phyloP scores from a whole-genome alignment of 2,888 invertebrate genomes.

The Podabrus alpinus region DNA sequence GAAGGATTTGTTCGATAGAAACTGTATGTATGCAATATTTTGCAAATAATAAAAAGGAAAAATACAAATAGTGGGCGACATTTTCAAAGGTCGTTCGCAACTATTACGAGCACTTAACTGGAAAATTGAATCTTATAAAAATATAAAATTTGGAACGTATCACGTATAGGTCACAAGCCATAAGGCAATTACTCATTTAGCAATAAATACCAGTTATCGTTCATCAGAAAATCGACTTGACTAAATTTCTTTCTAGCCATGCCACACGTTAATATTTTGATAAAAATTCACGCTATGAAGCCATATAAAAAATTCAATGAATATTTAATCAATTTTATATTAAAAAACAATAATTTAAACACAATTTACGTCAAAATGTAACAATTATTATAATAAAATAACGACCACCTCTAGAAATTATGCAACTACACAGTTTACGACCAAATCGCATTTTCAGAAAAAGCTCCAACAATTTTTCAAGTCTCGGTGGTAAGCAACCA shows the following conservation, averaged over 20 bases:
- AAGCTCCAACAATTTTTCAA: conserved; percentile 9
- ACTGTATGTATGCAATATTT: background rate
- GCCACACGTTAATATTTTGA: background rate
- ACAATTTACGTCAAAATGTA: background rate
- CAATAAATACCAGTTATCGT: conserved; percentile 20
- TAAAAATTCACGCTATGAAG: conserved; percentile 2
- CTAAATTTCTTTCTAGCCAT: background rate
- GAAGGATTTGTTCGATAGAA: background rate
- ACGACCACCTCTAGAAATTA: background rate
- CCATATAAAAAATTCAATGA: conserved; percentile 10
- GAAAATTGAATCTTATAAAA: conserved; percentile 18
- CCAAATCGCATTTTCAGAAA: background rate
- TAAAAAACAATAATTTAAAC: background rate
- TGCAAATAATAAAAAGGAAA: background rate
- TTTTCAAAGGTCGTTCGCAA: conserved; percentile 17
- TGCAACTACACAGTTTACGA: background rate
- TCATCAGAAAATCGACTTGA: conserved; percentile 17
- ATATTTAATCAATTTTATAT: conserved; percentile 5
- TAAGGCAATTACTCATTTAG: conserved; percentile 16
- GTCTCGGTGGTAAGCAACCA: conserved; percentile 15
- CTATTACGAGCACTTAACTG: conserved; percentile 17
- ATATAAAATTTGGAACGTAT: conserved; percentile 17
- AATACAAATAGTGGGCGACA: background rate
- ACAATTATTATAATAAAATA: background rate
- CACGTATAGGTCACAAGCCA: conserved; percentile 16